phyloP scores from a whole-genome alignment of 2,888 invertebrate species.

The Tryphoninae sp. region DNA sequence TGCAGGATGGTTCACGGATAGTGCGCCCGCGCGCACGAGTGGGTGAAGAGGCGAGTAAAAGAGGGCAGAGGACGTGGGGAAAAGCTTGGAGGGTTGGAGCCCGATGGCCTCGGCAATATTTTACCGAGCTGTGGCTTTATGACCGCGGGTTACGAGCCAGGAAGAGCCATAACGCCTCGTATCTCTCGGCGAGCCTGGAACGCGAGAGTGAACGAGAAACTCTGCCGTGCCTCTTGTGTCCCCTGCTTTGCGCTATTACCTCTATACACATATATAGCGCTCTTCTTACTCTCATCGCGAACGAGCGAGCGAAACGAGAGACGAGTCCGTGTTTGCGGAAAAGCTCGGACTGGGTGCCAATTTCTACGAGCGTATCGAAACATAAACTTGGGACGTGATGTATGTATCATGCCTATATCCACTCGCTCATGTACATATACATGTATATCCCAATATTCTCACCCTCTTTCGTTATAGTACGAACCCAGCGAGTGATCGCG shows the following conservation, averaged over 20 bases:
- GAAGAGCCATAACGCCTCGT: constrained; percentile 80
- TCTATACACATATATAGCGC: constrained; percentile 2
- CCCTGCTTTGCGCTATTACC: constrained; percentile 67
- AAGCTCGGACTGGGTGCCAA: constrained; percentile 77
- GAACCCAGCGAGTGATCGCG: constrained; percentile 10
- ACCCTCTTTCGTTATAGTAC: constrained; percentile 50
- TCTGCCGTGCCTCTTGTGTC: constrained; percentile 52
- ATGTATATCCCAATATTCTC: not conserved
- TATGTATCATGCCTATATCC: constrained; percentile 62
- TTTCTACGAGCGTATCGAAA: constrained; percentile 77
- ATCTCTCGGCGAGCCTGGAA: constrained; percentile 66
- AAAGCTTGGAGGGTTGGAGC: constrained; percentile 53
- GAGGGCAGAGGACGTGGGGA: constrained; percentile 67
- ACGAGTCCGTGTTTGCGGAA: constrained; percentile 70
- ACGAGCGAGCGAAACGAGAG: constrained; percentile 35
- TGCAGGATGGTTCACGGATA: constrained; percentile 15
- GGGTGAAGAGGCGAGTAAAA: constrained; percentile 36
- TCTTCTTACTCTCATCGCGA: constrained; percentile 54
- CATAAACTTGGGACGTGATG: constrained; percentile 78
- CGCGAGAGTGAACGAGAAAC: constrained; percentile 55
- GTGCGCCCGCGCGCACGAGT: constrained; percentile 11
- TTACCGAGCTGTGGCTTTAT: constrained; percentile 80
- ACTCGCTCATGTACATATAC: constrained; percentile 54
- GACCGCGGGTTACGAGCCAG: constrained; percentile 80
- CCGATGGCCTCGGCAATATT: constrained; percentile 76